Base-by-base conservation (phyloP, 2,888 invertebrate species). In the Abscondita cerata region DNA sequence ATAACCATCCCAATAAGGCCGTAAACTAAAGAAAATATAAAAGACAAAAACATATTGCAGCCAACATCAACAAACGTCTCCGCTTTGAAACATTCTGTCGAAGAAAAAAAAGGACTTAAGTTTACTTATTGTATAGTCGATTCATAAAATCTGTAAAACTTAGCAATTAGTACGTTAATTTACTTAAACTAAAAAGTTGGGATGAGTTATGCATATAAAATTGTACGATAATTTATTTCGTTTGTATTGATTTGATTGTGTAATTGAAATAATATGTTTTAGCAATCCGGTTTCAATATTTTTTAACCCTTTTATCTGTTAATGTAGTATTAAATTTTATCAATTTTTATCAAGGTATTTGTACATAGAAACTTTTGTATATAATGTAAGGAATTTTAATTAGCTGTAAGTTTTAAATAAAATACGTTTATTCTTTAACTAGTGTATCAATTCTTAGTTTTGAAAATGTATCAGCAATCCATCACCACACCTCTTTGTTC, bases 1-100 rank as follows among this genome's bases (percentile, higher is more conserved):
- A 62, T 62, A 62, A 62, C 57, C 62, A 62, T 62, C 62, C 62
- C 62, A 62, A 62, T 57, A 18, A 53, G 62, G 62, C 57, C 52
- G 58, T 58, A 41, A 41, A 15, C 41, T 16, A 12, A 16, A 16
- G 18, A 41, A 16, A 18, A 13, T 3, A 3, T 11, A 41, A 41
- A 15, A 4, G 13, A 41, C 2, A 41, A 8, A 13, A 15, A 41
- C 41, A 41, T 4, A 41, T 41, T 18, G 16, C 13, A 41, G 41
- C 12, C 2, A 13, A 16, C 16, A 41, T 41, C 41, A 3, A 41
- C 41, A 41, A 41, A 13, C 41, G 13, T 41, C 41, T 16, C 41
- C 18, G 41, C 41, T 12, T 12, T 38, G 38, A n/a, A 41, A 41
- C 18, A 15, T 18, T 16, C 13, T 16, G 8, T 8, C 18, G 8